These are phyloP conservation scores for Serrognathus titanus DNA, from an alignment of 2,888 invertebrate genomes.

Conservation along the genomic window DNA sequence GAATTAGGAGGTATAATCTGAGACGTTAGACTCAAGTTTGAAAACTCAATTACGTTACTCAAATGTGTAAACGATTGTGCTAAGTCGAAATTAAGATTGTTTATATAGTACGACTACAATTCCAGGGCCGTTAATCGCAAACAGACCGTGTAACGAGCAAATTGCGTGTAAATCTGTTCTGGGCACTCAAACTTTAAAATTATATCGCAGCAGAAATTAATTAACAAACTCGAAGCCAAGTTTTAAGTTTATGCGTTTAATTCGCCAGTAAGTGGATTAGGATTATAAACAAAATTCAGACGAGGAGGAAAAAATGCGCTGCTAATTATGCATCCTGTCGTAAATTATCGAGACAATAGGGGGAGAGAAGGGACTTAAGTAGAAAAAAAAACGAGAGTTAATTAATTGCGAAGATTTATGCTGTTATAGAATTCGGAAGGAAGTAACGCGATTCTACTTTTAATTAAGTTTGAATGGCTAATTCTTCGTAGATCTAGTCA, in stretches of 20 bases:
- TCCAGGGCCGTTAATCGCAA: constrained; percentile 27
- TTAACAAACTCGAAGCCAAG: constrained; percentile 29
- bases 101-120: constrained; percentile 8
- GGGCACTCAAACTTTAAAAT: constrained; percentile 30
- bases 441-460: background rate
- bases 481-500: too few relatives aligned
- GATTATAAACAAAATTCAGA: background rate
- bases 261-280: constrained; percentile 1
- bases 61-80: background rate
- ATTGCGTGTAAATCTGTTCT: constrained; percentile 34
- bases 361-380: too few relatives aligned
- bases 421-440: background rate
- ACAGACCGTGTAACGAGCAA: constrained; percentile 30
- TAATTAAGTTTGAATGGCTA: too few relatives aligned
- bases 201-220: constrained; percentile 33
- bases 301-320: background rate
- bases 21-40: too few relatives aligned
- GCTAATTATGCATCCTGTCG: background rate
- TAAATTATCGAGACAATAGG: background rate
- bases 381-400: background rate
- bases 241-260: constrained; percentile 21
- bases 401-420: background rate
- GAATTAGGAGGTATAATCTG: too few relatives aligned
- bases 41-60: background rate
- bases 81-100: background rate